phyloP scores from a whole-genome alignment of 2,797 vertebrate genomes.

The Anguilla obscura region DNA sequence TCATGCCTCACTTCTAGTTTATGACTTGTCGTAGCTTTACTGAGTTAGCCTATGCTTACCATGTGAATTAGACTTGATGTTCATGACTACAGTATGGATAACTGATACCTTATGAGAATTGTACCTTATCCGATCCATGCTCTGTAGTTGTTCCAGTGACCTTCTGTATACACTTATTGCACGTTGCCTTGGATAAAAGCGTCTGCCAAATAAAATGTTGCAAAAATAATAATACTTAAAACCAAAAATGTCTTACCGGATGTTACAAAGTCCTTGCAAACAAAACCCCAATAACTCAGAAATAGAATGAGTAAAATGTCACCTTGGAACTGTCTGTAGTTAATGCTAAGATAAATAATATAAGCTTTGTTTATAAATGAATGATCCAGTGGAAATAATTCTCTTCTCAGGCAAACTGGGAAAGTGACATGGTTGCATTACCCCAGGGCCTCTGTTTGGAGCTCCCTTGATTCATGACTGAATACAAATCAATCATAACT shows the following conservation, averaged over 20 bases:
- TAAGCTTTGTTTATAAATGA: background rate
- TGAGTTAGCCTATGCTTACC: too few relatives aligned
- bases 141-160: too few relatives aligned
- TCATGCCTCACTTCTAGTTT: too few relatives aligned
- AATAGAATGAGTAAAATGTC: background rate
- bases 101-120: too few relatives aligned
- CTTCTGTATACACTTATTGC: too few relatives aligned
- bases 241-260: background rate
- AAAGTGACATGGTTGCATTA: background rate
- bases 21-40: too few relatives aligned
- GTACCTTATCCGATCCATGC: too few relatives aligned
- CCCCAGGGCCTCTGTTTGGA: background rate
- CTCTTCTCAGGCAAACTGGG: background rate
- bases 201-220: too few relatives aligned
- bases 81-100: too few relatives aligned
- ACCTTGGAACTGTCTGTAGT: background rate
- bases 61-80: too few relatives aligned
- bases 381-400: background rate
- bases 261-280: conserved; percentile 1
- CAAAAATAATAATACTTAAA: background rate
- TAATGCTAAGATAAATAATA: background rate
- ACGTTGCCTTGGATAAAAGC: too few relatives aligned
- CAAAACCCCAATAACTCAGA: background rate
- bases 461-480: background rate
- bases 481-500: background rate